phyloP scores from a whole-genome alignment of 2,113 vertebrate species.

The Dicerorhinus sumatrensis region DNA sequence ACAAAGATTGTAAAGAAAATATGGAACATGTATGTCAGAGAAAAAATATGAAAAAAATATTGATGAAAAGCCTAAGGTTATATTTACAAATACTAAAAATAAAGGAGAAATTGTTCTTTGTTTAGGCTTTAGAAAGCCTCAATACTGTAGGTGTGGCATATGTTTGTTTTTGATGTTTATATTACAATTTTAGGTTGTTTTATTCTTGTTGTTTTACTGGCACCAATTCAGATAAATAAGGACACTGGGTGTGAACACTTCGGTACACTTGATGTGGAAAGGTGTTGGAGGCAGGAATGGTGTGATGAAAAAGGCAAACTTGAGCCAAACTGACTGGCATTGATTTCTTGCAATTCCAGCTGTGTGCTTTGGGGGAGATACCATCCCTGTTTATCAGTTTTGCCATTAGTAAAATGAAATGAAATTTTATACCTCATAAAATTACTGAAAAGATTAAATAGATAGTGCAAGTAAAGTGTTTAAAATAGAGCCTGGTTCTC shows the following conservation, averaged over 20 bases:
- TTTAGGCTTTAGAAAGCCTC: background rate
- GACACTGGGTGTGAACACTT: background rate
- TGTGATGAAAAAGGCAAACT: background rate
- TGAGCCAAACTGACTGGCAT: background rate
- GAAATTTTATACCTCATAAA: background rate
- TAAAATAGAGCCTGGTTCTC: background rate
- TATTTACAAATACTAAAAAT: background rate
- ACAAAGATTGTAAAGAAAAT: constrained; percentile 10
- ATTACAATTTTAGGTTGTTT: background rate
- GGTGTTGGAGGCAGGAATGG: background rate
- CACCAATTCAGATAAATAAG: background rate
- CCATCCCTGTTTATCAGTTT: background rate
- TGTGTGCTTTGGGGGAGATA: background rate
- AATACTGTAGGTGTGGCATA: background rate
- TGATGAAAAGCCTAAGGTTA: background rate
- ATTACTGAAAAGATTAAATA: background rate
- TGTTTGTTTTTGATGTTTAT: background rate
- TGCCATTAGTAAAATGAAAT: background rate
- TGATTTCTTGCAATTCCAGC: background rate
- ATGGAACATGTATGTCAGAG: background rate
- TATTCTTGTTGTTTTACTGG: background rate
- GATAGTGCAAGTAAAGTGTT: background rate
- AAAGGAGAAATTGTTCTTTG: background rate
- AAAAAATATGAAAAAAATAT: background rate
- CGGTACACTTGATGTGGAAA: accelerated